A percentile compares a stretch with the other conserved stretches of the same genome.
Evolutionary conservation across 2,888 invertebrate species (phyloP).

Genomic region (Ctenicera cuprea): DNA sequence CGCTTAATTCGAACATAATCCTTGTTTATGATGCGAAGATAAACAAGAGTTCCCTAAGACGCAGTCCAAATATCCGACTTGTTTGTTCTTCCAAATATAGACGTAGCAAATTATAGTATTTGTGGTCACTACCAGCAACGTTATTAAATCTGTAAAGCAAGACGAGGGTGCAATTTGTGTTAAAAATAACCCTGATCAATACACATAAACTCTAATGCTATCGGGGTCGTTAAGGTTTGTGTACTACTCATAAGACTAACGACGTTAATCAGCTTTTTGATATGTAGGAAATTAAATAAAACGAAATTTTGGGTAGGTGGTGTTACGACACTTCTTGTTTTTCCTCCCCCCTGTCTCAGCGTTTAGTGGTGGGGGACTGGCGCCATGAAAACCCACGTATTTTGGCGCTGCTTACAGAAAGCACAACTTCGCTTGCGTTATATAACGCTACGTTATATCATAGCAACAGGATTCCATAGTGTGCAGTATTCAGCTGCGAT

Average conservation of each 20-base stretch:
- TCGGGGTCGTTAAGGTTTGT: background rate
- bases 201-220: background rate
- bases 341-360: too few relatives aligned
- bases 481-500: too few relatives aligned
- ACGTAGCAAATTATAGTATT: conserved; percentile 18
- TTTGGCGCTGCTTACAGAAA: too few relatives aligned
- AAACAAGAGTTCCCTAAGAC: conserved; percentile 13
- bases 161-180: conserved; percentile 4
- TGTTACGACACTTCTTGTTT: too few relatives aligned
- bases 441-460: too few relatives aligned
- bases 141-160: conserved; percentile 12
- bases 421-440: too few relatives aligned
- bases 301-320: too few relatives aligned
- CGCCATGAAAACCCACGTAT: too few relatives aligned
- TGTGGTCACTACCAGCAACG: conserved; percentile 19
- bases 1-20: conserved; percentile 5
- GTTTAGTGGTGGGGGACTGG: too few relatives aligned
- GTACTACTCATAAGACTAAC: background rate
- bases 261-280: background rate
- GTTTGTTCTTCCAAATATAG: conserved; percentile 25
- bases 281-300: too few relatives aligned
- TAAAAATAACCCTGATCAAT: conserved; percentile 1
- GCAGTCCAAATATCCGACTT: conserved; percentile 2
- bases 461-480: too few relatives aligned
- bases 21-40: conserved; percentile 17